Evolutionary conservation across 2,888 invertebrate genomes (phyloP).

Genomic region (Eilema depressum): DNA sequence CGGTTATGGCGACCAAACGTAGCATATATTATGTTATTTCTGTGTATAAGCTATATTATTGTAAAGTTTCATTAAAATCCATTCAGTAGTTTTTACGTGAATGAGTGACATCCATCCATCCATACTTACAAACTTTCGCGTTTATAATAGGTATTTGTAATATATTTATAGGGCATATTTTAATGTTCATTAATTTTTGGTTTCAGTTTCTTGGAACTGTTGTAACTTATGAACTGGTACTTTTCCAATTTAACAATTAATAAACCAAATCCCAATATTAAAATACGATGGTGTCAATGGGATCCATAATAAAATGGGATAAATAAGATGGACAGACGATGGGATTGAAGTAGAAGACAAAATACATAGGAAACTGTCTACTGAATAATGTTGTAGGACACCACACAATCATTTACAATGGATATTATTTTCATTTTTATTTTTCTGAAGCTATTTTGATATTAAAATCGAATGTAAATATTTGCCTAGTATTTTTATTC

Average conservation of each 20-base stretch:
- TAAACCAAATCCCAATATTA: not conserved
- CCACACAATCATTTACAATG: not conserved
- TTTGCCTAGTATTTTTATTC: not conserved
- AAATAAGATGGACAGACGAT: not conserved
- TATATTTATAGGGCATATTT: too few relatives aligned
- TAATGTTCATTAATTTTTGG: not conserved
- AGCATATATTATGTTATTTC: too few relatives aligned
- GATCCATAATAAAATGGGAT: not conserved
- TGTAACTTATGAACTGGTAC: slow-evolving; percentile 9
- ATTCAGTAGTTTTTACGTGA: too few relatives aligned
- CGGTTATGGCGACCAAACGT: too few relatives aligned
- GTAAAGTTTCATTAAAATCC: too few relatives aligned
- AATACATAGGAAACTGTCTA: not conserved
- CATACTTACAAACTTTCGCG: too few relatives aligned
- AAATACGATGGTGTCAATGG: not conserved
- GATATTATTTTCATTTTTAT: not conserved
- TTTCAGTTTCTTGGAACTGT: slow-evolving; percentile 12
- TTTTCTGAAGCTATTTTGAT: not conserved
- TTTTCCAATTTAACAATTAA: not conserved
- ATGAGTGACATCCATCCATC: too few relatives aligned
- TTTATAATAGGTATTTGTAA: too few relatives aligned
- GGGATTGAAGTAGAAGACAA: not conserved
- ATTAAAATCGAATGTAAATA: not conserved
- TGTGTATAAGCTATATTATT: too few relatives aligned
- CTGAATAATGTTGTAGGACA: not conserved